phyloP scores from a whole-genome alignment of 2,113 vertebrate genomes.

The Lophochroa leadbeateri region DNA sequence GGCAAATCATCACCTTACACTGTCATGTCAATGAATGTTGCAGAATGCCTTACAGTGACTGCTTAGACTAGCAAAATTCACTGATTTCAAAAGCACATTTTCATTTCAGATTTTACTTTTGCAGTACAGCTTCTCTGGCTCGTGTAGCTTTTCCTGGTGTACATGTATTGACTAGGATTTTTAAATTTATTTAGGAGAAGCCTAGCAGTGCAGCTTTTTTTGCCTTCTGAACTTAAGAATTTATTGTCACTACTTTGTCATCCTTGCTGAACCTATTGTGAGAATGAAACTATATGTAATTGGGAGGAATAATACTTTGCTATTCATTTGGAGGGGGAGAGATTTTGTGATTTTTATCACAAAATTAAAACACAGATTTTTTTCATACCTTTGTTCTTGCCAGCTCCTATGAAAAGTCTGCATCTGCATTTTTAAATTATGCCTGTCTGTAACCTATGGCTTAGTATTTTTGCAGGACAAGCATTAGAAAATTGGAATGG shows the following conservation, averaged over 20 bases:
- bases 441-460: not conserved
- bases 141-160: not conserved
- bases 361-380: not conserved
- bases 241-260: not conserved
- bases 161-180: not conserved
- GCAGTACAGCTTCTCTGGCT: not conserved
- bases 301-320: not conserved
- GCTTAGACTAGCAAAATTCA: not conserved
- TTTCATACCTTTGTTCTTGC: not conserved
- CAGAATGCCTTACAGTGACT: not conserved
- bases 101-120: not conserved
- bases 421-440: slow-evolving; percentile 31
- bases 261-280: not conserved
- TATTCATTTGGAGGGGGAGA: not conserved
- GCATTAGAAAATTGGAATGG: not conserved
- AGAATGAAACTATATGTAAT: not conserved
- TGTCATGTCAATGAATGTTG: not conserved
- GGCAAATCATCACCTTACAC: not conserved
- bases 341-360: not conserved
- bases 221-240: not conserved
- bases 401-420: not conserved
- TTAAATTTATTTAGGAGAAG: not conserved
- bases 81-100: not conserved
- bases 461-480: slow-evolving; percentile 38
- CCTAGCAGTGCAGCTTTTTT: not conserved